Base-by-base conservation (phyloP, 2,113 vertebrate genomes). In the Channa argus region DNA sequence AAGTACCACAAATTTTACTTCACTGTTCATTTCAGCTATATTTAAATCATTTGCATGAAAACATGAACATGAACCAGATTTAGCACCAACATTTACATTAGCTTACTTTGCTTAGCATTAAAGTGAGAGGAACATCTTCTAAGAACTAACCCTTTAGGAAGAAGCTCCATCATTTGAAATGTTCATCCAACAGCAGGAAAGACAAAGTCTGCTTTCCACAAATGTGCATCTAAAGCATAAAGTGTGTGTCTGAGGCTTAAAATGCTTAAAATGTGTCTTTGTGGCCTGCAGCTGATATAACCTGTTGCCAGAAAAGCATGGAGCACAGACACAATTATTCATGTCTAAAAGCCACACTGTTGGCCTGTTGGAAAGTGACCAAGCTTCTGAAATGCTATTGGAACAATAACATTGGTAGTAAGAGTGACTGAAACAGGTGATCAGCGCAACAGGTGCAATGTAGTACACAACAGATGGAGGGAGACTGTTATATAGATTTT, bases 21-120 rank as follows among this genome's bases (percentile, higher is more conserved):
- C 39, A 41, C 6, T 41, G 6, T 5, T 41, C 45, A 53, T 46
- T 64, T 60, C 55, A 53, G 11, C 46, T 62, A 12, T 34, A 37
- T 43, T 7, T 49, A 46, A 39, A 68, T 67, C n/a, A 82, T 44
- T 5, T 41, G 9, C 37, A 34, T 50, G 15, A 65, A 71, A 59
- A 58, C 12, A 65, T 24, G 15, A 41, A 2, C 14, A 64, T 45
- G 5, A 41, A 6, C 14, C 6, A 38, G 24, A 24, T 24, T 24
- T 24, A 24, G 24, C 24, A 24, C 24, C 24, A 24, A 1, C 24
- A 24, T 24, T 24, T 24, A 24, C 24, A 24, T 24, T 24, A 24
- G 24, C 24, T 24, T 24, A 24, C 24, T 24, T 24, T 24, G 24
- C 24, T 24, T 24, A 24, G 24, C 24, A 24, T 24, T 24, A 24